phyloP scores from a whole-genome alignment of 2,113 vertebrate species.

The Hemiprocne comata region DNA sequence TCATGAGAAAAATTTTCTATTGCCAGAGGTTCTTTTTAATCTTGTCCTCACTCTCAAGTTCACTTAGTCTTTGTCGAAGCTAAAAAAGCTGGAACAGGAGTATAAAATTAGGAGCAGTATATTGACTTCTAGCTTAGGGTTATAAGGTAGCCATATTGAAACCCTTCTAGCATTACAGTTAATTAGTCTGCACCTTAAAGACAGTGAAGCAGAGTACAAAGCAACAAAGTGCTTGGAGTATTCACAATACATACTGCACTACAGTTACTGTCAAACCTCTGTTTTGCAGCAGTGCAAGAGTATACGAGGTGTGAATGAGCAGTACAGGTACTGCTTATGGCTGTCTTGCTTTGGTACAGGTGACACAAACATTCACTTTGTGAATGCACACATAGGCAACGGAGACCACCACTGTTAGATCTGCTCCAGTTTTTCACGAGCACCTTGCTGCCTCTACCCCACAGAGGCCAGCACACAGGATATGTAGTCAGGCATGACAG shows the following conservation, averaged over 20 bases:
- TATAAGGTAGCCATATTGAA: background rate
- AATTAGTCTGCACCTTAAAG: background rate
- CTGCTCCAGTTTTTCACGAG: background rate
- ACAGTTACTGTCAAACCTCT: background rate
- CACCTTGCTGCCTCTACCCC: background rate
- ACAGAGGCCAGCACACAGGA: background rate
- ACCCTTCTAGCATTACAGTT: background rate
- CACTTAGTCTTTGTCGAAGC: background rate
- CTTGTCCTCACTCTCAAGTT: background rate
- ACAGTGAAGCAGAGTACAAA: background rate
- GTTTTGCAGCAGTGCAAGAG: background rate
- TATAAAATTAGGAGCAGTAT: background rate
- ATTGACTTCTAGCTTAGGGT: background rate
- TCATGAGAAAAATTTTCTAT: background rate
- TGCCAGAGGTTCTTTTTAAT: background rate
- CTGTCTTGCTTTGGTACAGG: background rate
- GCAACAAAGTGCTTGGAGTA: background rate
- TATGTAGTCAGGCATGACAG: background rate
- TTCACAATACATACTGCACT: background rate
- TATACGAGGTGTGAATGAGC: background rate
- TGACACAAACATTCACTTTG: background rate
- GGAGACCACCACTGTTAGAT: background rate
- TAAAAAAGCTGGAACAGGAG: background rate
- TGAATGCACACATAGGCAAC: background rate
- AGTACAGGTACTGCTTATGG: rapidly evolving